phyloP scores from a whole-genome alignment of 2,797 vertebrate species.

The Sebastes variabilis region DNA sequence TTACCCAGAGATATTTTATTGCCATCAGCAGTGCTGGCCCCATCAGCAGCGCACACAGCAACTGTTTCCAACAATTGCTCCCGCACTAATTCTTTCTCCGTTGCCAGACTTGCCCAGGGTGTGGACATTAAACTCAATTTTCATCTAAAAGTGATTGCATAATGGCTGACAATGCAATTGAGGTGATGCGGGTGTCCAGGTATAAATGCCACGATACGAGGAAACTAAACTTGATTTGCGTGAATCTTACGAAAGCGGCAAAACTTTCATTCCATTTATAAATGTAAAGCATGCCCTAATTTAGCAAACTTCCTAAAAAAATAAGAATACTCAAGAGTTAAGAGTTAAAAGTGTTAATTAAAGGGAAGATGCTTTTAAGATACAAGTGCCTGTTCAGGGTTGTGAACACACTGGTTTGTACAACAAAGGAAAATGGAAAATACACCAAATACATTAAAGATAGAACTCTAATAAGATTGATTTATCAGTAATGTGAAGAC shows the following conservation, averaged over 20 bases:
- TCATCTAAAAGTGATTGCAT: slow-evolving; percentile 50
- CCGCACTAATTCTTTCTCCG: slow-evolving; percentile 59
- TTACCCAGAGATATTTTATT: slow-evolving; percentile 65
- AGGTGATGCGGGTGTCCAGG: slow-evolving; percentile 19
- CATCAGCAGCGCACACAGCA: slow-evolving; percentile 47
- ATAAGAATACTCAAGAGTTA: not conserved
- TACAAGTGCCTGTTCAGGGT: not conserved
- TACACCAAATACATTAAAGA: not conserved
- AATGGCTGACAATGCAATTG: slow-evolving; percentile 42
- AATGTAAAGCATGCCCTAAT: not conserved
- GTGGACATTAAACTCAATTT: slow-evolving; percentile 63
- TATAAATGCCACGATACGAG: slow-evolving; percentile 1
- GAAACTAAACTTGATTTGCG: slow-evolving; percentile 9
- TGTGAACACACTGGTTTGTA: not conserved
- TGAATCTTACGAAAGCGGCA: not conserved
- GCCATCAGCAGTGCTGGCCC: slow-evolving; percentile 60
- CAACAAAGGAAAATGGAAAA: not conserved
- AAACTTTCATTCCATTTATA: not conserved
- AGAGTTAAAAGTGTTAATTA: not conserved
- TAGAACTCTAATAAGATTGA: not conserved
- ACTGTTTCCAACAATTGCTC: slow-evolving; percentile 59
- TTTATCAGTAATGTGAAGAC: not conserved
- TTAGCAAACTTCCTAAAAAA: not conserved
- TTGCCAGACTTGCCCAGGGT: slow-evolving; percentile 45
- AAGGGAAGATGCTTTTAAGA: not conserved